Evolutionary conservation across 2,797 vertebrate genomes (phyloP).

Genomic region (Rousettus madagascariensis): DNA sequence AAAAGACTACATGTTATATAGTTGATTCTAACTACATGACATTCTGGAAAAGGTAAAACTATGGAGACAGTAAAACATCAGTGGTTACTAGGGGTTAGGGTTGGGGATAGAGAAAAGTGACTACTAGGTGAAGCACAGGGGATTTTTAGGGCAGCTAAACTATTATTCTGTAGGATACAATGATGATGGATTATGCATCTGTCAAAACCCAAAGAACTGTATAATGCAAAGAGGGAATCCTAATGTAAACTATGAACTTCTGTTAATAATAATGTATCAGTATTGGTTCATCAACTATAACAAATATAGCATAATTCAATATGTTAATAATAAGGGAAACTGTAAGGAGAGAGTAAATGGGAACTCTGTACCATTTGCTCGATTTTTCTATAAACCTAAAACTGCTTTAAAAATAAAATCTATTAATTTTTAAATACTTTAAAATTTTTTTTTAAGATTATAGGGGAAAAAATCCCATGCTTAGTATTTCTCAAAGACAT

Average conservation of each 20-base stretch:
- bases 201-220: neutral
- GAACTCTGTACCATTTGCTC: neutral
- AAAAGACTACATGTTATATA: neutral
- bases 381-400: neutral
- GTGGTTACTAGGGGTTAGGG: neutral
- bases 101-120: rapidly evolving
- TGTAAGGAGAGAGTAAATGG: rapidly evolving
- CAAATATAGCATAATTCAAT: neutral
- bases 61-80: neutral
- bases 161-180: neutral
- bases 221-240: neutral
- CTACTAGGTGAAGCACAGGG: neutral
- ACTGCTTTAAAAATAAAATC: constrained; percentile 17
- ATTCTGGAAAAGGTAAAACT: neutral
- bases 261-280: neutral
- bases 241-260: neutral
- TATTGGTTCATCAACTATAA: neutral
- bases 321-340: neutral
- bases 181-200: neutral
- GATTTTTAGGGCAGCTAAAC: neutral
- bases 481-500: constrained; percentile 17
- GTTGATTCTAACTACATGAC: neutral
- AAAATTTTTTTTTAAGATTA: neutral
- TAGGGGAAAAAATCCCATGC: neutral
- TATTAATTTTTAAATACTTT: neutral